Evolutionary conservation across 2,113 vertebrate genomes (phyloP).

Genomic region (Vulpes lagopus): DNA sequence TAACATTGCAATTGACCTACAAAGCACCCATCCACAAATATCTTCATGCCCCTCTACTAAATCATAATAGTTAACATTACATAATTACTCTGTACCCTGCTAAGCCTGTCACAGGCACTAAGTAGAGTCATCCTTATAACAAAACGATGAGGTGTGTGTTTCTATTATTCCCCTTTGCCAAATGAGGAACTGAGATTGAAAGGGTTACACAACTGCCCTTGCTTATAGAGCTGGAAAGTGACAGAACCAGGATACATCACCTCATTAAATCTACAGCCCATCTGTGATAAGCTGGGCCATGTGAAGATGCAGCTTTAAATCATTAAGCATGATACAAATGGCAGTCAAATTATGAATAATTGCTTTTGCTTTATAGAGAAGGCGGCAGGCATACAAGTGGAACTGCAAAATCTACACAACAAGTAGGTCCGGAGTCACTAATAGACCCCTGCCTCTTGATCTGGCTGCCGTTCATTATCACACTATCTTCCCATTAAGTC

Average conservation of each 20-base stretch:
- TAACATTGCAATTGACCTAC: not conserved
- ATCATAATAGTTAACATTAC: not conserved
- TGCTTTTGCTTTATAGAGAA: not conserved
- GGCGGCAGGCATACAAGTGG: not conserved
- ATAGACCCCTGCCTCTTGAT: not conserved
- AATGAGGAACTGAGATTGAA: not conserved
- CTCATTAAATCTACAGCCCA: not conserved
- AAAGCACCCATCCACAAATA: not conserved
- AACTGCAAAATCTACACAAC: not conserved
- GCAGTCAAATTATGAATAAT: slow-evolving; percentile 42
- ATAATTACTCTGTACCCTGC: not conserved
- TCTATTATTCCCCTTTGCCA: slow-evolving; percentile 37
- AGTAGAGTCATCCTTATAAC: slow-evolving; percentile 34
- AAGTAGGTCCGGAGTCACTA: not conserved
- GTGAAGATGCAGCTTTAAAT: slow-evolving; percentile 14
- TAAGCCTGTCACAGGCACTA: not conserved
- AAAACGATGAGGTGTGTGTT: not conserved
- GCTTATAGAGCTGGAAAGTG: not conserved
- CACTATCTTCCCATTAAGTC: slow-evolving; percentile 56
- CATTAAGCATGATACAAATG: not conserved
- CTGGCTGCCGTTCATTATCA: slow-evolving; percentile 2
- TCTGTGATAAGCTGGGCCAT: slow-evolving; percentile 1
- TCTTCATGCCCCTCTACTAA: not conserved
- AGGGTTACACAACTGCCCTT: not conserved
- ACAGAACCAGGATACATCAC: not conserved